A percentile compares a stretch with the other conserved stretches of the same genome.
Evolutionary conservation across 2,888 invertebrate species (phyloP).

Genomic region (Fabriciana adippe): DNA sequence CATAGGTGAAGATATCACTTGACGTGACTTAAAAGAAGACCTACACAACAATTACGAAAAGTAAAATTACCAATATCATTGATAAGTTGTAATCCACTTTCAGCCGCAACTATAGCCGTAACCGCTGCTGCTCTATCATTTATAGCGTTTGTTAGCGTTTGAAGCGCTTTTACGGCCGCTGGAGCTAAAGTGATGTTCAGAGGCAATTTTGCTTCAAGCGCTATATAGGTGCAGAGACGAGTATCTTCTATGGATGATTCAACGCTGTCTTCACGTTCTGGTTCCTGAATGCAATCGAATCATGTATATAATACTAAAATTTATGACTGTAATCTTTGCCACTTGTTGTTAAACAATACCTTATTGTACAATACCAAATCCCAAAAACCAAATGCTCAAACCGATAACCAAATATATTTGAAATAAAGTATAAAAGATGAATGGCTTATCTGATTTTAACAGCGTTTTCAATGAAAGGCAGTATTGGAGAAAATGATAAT

Average conservation of each 20-base stretch:
- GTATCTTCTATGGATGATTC: constrained; percentile 78
- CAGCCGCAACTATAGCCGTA: constrained; percentile 58
- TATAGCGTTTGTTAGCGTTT: constrained; percentile 57
- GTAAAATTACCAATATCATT: constrained; percentile 83
- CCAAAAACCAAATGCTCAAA: too few species aligned
- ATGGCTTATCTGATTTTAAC: too few species aligned
- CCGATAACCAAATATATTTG: too few species aligned
- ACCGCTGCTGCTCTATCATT: constrained; percentile 66
- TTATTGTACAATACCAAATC: too few species aligned
- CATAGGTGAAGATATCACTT: too few species aligned
- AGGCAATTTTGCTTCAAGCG: constrained; percentile 85
- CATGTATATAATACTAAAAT: too few species aligned
- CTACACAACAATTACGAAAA: background rate
- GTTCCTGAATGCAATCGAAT: constrained; percentile 52
- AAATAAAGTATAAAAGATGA: too few species aligned
- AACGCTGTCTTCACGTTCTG: constrained; percentile 71
- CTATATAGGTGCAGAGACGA: constrained; percentile 84
- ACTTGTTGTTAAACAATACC: too few species aligned
- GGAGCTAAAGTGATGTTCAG: constrained; percentile 87
- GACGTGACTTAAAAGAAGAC: background rate
- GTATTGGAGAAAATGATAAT: too few species aligned
- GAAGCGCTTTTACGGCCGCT: constrained; percentile 82
- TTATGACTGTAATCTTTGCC: too few species aligned
- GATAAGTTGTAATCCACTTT: constrained; percentile 67
- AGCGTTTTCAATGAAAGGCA: too few species aligned